Base-by-base conservation (phyloP, 2,113 vertebrate species). In the Arenaria interpres region DNA sequence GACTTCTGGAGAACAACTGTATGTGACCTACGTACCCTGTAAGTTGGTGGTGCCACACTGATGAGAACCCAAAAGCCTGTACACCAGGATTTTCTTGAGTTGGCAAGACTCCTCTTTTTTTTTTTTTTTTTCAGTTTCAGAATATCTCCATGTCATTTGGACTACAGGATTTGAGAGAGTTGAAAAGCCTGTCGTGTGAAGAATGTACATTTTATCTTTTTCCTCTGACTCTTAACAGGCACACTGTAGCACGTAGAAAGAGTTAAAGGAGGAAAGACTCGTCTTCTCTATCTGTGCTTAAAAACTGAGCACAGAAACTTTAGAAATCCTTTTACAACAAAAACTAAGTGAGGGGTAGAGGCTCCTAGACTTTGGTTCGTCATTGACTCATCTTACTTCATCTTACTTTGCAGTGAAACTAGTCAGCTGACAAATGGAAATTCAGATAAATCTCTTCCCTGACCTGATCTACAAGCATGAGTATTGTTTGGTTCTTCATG, bases 191-290 rank as follows among this genome's bases (percentile, higher is more conserved):
- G 20, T 64, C 43, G 12, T 20, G 13, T 59, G 74, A 81, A 68
- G n/a, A 93, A 50, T 23, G 3, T 51, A 11, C 0, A 0, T 72
- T 41, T 68, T 46, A 1, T 53, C 22, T 77, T 64, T 85, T 48
- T 4, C 12, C 32, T 51, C 13, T 60, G 5, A 21, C n/a, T 80
- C 12, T 30, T 30, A 18, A 23, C 2, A 45, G 24, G 11, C 72
- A 16, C 23, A 12, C 5, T 69, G 15, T 92, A 50, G 25, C 22
- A 46, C 41, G 72, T 19, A 33, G 69, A 35, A 41, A 56, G 30
- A 41, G 7, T 73, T 66, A 32, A 88, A 63, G 32, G 37, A 90
- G 8, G 13, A 93, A 57, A 81, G 24, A 27, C 23, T 53, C 0
- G 0, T 69, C 27, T 54, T 87, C 25, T 91, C n/a, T 53, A 20